phyloP scores from a whole-genome alignment of 1,140 invertebrate species.

The Philotrypesis tridentata region DNA sequence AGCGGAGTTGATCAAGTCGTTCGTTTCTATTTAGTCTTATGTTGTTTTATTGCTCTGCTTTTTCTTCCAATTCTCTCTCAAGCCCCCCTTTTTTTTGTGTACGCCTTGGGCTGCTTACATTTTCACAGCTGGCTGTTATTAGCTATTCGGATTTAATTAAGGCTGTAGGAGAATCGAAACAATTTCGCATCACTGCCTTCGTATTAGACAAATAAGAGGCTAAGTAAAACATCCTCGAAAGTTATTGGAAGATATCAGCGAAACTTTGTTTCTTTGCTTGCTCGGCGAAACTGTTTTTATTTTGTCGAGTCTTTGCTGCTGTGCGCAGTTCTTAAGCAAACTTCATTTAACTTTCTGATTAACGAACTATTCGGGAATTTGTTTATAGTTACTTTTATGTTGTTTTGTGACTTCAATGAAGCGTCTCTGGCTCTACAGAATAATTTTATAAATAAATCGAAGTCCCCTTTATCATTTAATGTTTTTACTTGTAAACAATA shows the following conservation, averaged over 20 bases:
- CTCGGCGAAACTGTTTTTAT: not conserved
- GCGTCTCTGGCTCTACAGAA: too few species aligned
- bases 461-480: too few species aligned
- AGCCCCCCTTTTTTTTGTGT: conserved; percentile 20
- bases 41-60: not conserved
- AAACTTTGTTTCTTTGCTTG: conserved; percentile 20
- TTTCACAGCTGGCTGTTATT: conserved; percentile 7
- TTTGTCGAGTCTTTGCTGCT: not conserved
- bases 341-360: conserved; percentile 34
- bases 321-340: not conserved
- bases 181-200: conserved; percentile 11
- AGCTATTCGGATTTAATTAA: conserved; percentile 7
- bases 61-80: not conserved
- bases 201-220: conserved; percentile 18
- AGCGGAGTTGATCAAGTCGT: not conserved
- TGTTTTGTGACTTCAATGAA: too few species aligned
- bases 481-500: too few species aligned
- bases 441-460: too few species aligned
- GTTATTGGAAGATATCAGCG: conserved; percentile 10
- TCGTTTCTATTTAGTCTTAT: conserved; percentile 10
- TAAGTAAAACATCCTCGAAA: conserved; percentile 36
- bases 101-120: not conserved
- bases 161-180: not conserved
- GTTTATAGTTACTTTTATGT: not conserved
- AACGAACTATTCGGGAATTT: not conserved